A percentile compares a stretch with the other conserved stretches of the same genome.
These are phyloP conservation scores for Ellobius talpinus DNA, from an alignment of 2,113 vertebrate species.

Conservation along the genomic window DNA sequence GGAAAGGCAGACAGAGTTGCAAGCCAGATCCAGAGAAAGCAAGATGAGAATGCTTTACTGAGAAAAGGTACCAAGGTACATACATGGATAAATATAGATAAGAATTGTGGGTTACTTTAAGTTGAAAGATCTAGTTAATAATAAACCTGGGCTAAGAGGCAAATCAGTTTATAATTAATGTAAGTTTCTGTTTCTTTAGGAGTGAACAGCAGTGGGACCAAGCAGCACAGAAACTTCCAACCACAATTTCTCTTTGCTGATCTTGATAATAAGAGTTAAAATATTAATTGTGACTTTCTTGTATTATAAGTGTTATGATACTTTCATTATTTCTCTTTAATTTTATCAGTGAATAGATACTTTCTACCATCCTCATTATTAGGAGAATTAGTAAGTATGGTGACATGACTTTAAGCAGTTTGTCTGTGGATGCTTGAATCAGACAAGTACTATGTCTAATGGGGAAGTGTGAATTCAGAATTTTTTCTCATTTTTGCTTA, in stretches of 20 bases:
- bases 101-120: too few relatives aligned
- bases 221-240: too few relatives aligned
- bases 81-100: too few relatives aligned
- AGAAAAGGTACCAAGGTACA: too few relatives aligned
- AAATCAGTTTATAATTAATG: too few relatives aligned
- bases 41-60: too few relatives aligned
- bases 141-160: too few relatives aligned
- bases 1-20: too few relatives aligned
- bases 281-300: not conserved
- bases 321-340: slow-evolving; percentile 6
- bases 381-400: not conserved
- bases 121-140: too few relatives aligned
- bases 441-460: not conserved
- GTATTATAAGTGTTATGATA: not conserved
- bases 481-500: not conserved
- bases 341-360: not conserved
- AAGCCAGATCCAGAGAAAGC: too few relatives aligned
- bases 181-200: too few relatives aligned
- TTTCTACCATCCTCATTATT: not conserved
- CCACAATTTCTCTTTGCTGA: not conserved
- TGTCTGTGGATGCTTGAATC: not conserved
- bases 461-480: not conserved
- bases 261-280: not conserved
- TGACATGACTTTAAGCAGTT: not conserved
- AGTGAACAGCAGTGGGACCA: too few relatives aligned